Evolutionary conservation across 2,888 invertebrate species (phyloP).

Genomic region (Caprella mutica): DNA sequence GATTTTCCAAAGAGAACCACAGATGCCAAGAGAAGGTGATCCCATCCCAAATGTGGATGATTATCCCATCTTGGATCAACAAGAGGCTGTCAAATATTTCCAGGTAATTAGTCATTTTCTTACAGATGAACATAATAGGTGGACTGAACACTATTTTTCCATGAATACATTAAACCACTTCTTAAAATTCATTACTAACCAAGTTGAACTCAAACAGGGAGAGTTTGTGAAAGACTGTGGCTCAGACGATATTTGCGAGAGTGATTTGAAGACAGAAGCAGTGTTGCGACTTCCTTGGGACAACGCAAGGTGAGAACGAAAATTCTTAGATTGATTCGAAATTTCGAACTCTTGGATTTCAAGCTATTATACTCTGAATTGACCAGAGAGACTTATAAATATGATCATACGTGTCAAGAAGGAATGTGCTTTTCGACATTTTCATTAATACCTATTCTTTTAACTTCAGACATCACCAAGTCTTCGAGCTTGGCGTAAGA

Average conservation of each 20-base stretch:
- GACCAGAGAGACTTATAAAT: too few relatives aligned
- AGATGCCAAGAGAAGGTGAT: constrained; percentile 42
- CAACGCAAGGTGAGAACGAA: background rate
- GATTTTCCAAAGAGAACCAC: constrained; percentile 57
- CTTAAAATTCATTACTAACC: background rate
- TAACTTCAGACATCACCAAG: constrained; percentile 37
- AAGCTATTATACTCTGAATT: too few relatives aligned
- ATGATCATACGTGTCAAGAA: too few relatives aligned
- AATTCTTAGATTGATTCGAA: too few relatives aligned
- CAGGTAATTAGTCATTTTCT: background rate
- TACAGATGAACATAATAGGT: too few relatives aligned
- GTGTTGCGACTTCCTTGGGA: constrained; percentile 26
- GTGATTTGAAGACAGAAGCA: constrained; percentile 51
- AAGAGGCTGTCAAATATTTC: constrained; percentile 52
- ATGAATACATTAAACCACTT: background rate
- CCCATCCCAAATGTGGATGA: constrained; percentile 58
- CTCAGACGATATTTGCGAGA: constrained; percentile 71
- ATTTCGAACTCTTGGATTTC: too few relatives aligned
- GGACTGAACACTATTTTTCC: background rate
- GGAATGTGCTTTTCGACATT: too few relatives aligned
- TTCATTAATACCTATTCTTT: too few relatives aligned
- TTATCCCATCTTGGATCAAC: constrained; percentile 79
- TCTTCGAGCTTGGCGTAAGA: constrained; percentile 54
- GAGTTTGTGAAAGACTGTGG: constrained; percentile 88
- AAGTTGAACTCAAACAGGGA: constrained; percentile 45